These are phyloP conservation scores for Aptenodytes forsteri DNA, from an alignment of 2,113 vertebrate genomes.

Conservation along the genomic window DNA sequence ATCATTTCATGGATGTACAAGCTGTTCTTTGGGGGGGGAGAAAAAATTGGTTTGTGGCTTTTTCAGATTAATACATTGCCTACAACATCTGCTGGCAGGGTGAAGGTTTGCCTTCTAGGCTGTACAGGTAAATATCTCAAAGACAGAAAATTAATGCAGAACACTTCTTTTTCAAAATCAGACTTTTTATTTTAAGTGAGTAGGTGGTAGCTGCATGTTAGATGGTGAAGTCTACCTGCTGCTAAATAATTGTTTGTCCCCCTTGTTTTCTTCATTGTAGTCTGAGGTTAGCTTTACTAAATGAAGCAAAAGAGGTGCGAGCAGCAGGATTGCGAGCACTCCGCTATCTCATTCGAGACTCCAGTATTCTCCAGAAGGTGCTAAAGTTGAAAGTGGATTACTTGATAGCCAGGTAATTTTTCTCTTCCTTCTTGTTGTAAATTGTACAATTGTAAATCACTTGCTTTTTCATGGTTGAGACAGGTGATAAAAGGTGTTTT, in stretches of 20 bases:
- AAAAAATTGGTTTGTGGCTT: not conserved
- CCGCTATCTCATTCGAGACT: slow-evolving; percentile 94
- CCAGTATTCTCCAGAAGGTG: slow-evolving; percentile 90
- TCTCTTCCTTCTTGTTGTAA: not conserved
- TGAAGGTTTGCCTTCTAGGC: not conserved
- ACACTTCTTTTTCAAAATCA: not conserved
- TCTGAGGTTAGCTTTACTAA: slow-evolving; percentile 90
- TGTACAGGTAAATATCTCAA: not conserved
- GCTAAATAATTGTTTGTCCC: not conserved
- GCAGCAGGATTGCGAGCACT: slow-evolving; percentile 92
- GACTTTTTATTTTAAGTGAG: not conserved
- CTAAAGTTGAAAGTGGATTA: slow-evolving; percentile 93
- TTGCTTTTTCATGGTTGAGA: not conserved
- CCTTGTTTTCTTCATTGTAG: slow-evolving; percentile 61
- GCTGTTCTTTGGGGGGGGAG: not conserved
- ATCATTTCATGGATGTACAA: not conserved
- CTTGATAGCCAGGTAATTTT: slow-evolving; percentile 91
- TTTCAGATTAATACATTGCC: not conserved
- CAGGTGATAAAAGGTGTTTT: not conserved
- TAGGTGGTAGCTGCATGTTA: not conserved
- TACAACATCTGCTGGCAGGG: not conserved
- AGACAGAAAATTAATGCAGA: not conserved
- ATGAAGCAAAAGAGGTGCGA: slow-evolving; percentile 96
- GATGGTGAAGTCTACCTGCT: not conserved
- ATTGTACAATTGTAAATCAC: not conserved